phyloP scores from a whole-genome alignment of 2,113 vertebrate species.

The Phaethon lepturus region DNA sequence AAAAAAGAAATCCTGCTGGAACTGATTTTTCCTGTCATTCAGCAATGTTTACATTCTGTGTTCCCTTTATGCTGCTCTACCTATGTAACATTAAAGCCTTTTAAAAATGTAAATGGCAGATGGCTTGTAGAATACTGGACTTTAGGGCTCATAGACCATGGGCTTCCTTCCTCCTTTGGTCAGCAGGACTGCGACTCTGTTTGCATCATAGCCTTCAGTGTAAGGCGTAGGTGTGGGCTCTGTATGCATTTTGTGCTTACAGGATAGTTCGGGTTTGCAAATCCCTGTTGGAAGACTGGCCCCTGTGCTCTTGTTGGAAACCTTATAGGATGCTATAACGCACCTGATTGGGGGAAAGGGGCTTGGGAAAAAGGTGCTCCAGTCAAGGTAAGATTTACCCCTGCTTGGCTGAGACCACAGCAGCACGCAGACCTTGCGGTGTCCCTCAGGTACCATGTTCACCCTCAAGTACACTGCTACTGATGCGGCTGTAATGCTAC shows the following conservation, averaged over 20 bases:
- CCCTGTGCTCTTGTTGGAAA: accelerated
- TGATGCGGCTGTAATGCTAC: not conserved
- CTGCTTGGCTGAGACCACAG: not conserved
- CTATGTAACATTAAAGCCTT: not conserved
- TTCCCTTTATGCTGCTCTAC: not conserved
- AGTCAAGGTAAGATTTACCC: not conserved
- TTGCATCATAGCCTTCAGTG: not conserved
- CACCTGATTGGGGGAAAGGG: not conserved
- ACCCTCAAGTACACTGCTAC: not conserved
- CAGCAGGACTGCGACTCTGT: not conserved
- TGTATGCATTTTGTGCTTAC: not conserved
- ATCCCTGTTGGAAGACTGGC: not conserved
- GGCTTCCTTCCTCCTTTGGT: not conserved
- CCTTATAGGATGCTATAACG: not conserved
- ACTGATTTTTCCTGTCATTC: not conserved
- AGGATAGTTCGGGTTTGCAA: not conserved
- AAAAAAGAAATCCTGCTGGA: not conserved
- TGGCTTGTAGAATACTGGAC: not conserved
- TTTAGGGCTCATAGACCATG: not conserved
- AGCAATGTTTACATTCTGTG: not conserved
- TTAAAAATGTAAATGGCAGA: not conserved
- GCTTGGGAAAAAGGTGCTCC: not conserved
- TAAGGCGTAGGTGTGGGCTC: not conserved
- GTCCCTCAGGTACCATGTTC: not conserved
- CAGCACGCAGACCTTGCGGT: not conserved